Base-by-base conservation (phyloP, 2,797 vertebrate species). In the Mormyrus hasselquistii region DNA sequence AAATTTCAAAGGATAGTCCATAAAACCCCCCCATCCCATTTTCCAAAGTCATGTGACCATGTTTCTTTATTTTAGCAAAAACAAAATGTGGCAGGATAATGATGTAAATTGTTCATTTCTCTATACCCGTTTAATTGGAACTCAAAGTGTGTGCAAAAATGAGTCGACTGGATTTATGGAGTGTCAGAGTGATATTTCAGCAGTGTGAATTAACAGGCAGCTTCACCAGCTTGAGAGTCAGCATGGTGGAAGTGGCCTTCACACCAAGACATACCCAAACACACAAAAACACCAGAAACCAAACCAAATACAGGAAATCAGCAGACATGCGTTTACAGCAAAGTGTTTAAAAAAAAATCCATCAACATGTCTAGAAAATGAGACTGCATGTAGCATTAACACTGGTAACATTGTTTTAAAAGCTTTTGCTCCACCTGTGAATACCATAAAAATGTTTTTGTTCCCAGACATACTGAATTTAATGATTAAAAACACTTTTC, bases 391-490 rank as follows among this genome's bases (percentile, higher is more conserved):
- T n/a, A 41, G 19, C 38, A n/a, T 79, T 47, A 79, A 79, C 73
- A 79, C 73, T 79, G 73, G 16, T 3, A 44, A 73, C 7, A n/a
- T 79, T 41, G 16, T 47, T 79, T 79, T 3, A 79, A 79, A 79
- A 79, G 73, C 73, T 9, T 79, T 79, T n/a, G 41, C 38, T 79
- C 73, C 73, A 79, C 73, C 73, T 79, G 73, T 79, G 41, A 79
- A 79, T 79, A 79, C n/a, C 1, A 41, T 79, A 79, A 79, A 79
- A 41, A 79, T 79, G 16, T 8, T 44, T 8, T 9, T n/a, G n/a
- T 44, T 44, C 41, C 73, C 41, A 79, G 41, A 79, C 73, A 16
- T 79, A 79, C 29, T 73, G 59, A 73, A 73, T 47, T 79, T 9
- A 79, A 79, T 41, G 73, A 79, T 79, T 79, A 44, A 79, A 79